phyloP scores from a whole-genome alignment of 2,113 vertebrate genomes.

The Periophthalmodon schlosseri region DNA sequence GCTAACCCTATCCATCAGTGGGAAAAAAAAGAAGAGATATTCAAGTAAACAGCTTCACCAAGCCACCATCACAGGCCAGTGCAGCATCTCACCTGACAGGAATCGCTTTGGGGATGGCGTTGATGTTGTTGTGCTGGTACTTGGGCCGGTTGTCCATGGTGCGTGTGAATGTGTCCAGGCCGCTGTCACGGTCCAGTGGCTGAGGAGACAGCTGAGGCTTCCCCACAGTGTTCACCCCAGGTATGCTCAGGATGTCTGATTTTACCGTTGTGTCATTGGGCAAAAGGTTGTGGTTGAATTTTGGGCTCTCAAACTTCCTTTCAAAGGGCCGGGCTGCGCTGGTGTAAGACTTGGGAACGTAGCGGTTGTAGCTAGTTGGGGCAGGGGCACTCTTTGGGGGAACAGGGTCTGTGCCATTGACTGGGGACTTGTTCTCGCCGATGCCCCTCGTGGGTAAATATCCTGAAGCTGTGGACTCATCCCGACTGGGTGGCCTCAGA shows the following conservation, averaged over 20 bases:
- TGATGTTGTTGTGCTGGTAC: slow-evolving; percentile 93
- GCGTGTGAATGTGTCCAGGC: slow-evolving; percentile 88
- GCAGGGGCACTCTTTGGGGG: slow-evolving; percentile 75
- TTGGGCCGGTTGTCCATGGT: slow-evolving; percentile 88
- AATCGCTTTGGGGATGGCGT: slow-evolving; percentile 90
- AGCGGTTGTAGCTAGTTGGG: slow-evolving; percentile 82
- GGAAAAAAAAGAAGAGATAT: too few relatives aligned
- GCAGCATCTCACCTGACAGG: slow-evolving; percentile 88
- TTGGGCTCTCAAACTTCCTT: slow-evolving; percentile 98
- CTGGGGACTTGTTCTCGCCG: slow-evolving; percentile 82
- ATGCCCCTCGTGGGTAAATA: slow-evolving; percentile 75
- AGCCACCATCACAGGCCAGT: neutral
- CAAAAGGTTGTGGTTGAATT: slow-evolving; percentile 98
- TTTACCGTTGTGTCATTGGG: slow-evolving; percentile 87
- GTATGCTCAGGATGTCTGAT: slow-evolving; percentile 81
- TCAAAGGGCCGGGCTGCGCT: slow-evolving; percentile 88
- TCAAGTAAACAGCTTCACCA: neutral
- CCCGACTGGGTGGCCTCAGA: slow-evolving; percentile 82
- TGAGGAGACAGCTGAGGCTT: slow-evolving; percentile 84
- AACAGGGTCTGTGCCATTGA: slow-evolving; percentile 82
- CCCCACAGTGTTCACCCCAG: slow-evolving; percentile 60
- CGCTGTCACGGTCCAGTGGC: slow-evolving; percentile 87
- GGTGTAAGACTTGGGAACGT: slow-evolving; percentile 87
- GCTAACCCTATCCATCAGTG: too few relatives aligned
- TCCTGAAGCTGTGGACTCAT: slow-evolving; percentile 81